Evolutionary conservation across 2,113 vertebrate species (phyloP), one percentile per base, ranked within the genome.

Genomic region (Leptobrachium leishanense): DNA sequence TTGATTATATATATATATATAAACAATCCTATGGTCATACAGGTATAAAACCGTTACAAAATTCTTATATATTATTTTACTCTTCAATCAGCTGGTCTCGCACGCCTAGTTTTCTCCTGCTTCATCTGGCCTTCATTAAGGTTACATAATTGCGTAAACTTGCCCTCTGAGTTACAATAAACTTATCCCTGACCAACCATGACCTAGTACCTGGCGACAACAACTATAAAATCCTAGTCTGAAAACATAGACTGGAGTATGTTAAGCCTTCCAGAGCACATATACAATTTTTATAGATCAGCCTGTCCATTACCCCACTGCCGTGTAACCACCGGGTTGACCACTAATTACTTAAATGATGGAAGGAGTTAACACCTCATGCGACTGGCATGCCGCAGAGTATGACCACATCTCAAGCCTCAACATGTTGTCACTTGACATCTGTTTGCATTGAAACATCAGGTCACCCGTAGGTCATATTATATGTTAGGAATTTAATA

Each of bases 311-410:
- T 68, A 74, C 50, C 59, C 43, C 59, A 54, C 20, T 41, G 67
- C 57, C 53, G 64, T 74, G 53, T 74, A 81, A 81, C 72, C 78
- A 43, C 78, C 54, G 42, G 20, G 44, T 74, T 74, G 78, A 80
- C 78, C 78, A 81, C 78, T 68, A 81, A 81, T 81, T 62, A 74
- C 78, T 54, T 68, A 74, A 81, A 62, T 74, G 78, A 68, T 81
- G 72, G 65, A 81, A 81, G 59, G 39, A 63, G 63, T 74, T 81
- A 81, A 74, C 78, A 81, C 78, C 71, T 81, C 78, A 81, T 81
- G 41, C 64, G 73, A 66, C 72, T 81, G 78, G 64, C 73, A 81
- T 81, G 78, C 72, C 71, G 73, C 72, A 74, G 12, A n/a, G 67
- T 42, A 43, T 81, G 42, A 74, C 72, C 78, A 74, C 71, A 81